Conservation (phyloP, 1,140 invertebrate species). For the Habropoda laboriosa region DNA sequence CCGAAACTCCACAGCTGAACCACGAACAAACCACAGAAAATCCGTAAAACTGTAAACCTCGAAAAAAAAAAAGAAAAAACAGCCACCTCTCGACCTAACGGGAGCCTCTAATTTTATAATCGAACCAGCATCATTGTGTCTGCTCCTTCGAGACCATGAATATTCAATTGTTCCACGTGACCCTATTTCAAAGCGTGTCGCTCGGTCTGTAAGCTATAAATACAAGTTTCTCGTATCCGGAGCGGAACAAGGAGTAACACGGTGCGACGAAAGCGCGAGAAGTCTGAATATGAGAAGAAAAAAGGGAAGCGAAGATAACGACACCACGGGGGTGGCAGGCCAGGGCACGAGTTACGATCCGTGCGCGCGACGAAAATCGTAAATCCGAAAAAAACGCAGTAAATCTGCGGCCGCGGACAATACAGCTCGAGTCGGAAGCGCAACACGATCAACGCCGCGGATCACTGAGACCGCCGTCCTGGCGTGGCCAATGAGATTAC, state of each 20-base stretch:
- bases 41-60: too few relatives aligned
- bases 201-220: slow-evolving; percentile 13
- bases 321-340: slow-evolving; percentile 2
- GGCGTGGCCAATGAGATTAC: slow-evolving; percentile 76
- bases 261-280: slow-evolving; percentile 21
- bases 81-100: neutral
- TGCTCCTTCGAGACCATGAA: slow-evolving; percentile 1
- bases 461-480: slow-evolving; percentile 67
- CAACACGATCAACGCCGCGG: slow-evolving; percentile 57
- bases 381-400: slow-evolving; percentile 70
- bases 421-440: slow-evolving; percentile 68
- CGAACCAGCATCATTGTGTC: neutral
- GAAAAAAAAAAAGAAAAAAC: too few relatives aligned
- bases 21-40: neutral
- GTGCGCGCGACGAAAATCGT: slow-evolving; percentile 63
- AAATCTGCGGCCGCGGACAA: slow-evolving; percentile 69
- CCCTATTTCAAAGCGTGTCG: slow-evolving; percentile 23
- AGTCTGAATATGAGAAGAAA: slow-evolving; percentile 4
- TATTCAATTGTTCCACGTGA: slow-evolving; percentile 46
- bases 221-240: slow-evolving; percentile 26
- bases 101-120: slow-evolving; percentile 17
- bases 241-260: slow-evolving; percentile 25
- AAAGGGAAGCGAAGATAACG: slow-evolving; percentile 27
- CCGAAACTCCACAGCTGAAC: neutral
- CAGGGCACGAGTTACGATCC: slow-evolving; percentile 47